These are phyloP conservation scores for Matsumyia berberina DNA, from an alignment of 2,888 invertebrate genomes.

Conservation along the genomic window DNA sequence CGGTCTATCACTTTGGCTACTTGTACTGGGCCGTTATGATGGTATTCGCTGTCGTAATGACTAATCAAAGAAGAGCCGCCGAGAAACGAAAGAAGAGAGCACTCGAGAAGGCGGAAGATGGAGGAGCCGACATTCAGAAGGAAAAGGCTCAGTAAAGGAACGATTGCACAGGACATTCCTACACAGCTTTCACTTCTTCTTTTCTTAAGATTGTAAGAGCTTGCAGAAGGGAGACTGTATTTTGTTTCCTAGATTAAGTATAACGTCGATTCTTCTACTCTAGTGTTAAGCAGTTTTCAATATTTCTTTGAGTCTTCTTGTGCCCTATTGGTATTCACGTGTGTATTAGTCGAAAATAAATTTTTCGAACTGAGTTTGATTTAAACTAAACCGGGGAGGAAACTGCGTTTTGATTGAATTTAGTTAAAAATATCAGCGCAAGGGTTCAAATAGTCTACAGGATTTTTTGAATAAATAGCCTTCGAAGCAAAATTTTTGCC, in stretches of 20 bases:
- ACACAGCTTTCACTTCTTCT: slow-evolving; percentile 22
- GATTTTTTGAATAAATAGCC: too few relatives aligned
- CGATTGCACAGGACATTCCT: neutral
- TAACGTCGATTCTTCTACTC: neutral
- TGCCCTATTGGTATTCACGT: slow-evolving; percentile 21
- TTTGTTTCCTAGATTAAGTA: neutral
- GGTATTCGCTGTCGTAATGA: slow-evolving; percentile 79
- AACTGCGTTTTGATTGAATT: too few relatives aligned
- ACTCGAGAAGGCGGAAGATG: slow-evolving; percentile 27
- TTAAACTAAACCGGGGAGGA: too few relatives aligned
- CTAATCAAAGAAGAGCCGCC: slow-evolving; percentile 78
- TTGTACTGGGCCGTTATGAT: slow-evolving; percentile 80
- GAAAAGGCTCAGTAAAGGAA: slow-evolving; percentile 45
- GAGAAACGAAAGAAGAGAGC: slow-evolving; percentile 61
- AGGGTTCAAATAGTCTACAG: too few relatives aligned
- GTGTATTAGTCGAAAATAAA: neutral
- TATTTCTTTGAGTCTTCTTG: neutral
- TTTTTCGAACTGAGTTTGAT: too few relatives aligned
- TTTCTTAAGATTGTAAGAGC: slow-evolving; percentile 6
- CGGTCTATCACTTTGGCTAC: slow-evolving; percentile 87
- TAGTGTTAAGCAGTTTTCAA: neutral
- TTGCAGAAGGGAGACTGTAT: neutral
- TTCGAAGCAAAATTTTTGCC: too few relatives aligned
- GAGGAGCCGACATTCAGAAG: slow-evolving; percentile 16
- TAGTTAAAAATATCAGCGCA: too few relatives aligned